A percentile compares a stretch with the other conserved stretches of the same genome.
These are phyloP conservation scores for Cryptus armator DNA, from an alignment of 2,888 invertebrate species.

Conservation along the genomic window DNA sequence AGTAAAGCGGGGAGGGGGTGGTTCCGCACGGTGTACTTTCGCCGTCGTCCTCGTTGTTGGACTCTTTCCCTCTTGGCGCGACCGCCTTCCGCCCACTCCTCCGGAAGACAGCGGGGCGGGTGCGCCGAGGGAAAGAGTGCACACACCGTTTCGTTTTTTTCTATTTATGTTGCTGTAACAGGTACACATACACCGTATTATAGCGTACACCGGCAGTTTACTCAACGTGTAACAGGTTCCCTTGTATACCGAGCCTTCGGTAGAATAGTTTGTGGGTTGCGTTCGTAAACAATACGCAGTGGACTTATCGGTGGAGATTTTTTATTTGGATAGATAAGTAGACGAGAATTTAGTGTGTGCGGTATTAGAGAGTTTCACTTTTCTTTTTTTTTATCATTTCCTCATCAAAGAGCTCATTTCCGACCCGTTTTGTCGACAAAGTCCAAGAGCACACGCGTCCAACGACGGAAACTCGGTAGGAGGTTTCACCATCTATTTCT, in stretches of 20 bases:
- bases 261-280: constrained; percentile 4
- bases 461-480: background rate
- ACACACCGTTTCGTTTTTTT: constrained; percentile 26
- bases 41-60: constrained; percentile 69
- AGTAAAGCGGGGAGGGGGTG: constrained; percentile 11
- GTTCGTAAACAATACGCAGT: background rate
- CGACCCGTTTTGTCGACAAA: background rate
- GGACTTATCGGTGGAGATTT: background rate
- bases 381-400: background rate
- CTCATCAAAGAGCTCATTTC: constrained; percentile 6
- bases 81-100: constrained; percentile 55
- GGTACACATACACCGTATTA: constrained; percentile 67
- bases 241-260: constrained; percentile 39
- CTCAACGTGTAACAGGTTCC: constrained; percentile 67
- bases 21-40: constrained; percentile 75
- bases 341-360: background rate
- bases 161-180: constrained; percentile 64
- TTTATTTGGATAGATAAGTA: background rate
- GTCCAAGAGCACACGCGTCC: constrained; percentile 12
- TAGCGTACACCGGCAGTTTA: constrained; percentile 67
- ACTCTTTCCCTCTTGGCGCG: constrained; percentile 55
- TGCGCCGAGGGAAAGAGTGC: constrained; percentile 1
- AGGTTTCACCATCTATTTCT: constrained; percentile 1
- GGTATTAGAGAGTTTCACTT: background rate
- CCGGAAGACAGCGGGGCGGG: constrained; percentile 48